Percentiles rank a stretch among this genome's conserved stretches.
Conservation (phyloP, 2,113 vertebrate genomes). For the Cavia porcellus region DNA sequence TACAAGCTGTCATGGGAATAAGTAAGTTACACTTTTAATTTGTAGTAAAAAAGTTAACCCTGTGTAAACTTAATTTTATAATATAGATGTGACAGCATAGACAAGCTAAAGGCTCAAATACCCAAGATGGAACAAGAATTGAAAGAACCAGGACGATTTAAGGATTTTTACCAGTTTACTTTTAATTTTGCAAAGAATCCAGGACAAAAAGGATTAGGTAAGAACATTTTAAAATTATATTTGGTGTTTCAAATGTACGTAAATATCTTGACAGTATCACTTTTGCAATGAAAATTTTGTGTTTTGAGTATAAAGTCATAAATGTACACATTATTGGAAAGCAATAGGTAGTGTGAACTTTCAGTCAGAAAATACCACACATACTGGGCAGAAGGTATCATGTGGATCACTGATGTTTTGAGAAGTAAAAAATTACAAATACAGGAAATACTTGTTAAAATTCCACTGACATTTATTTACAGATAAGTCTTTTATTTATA, state of each 20-base stretch:
- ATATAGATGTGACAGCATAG: slow-evolving; percentile 94
- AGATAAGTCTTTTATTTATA: background rate
- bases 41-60: slow-evolving; percentile 46
- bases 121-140: slow-evolving; percentile 95
- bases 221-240: slow-evolving; percentile 84
- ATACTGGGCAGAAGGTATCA: background rate
- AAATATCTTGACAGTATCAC: slow-evolving; percentile 65
- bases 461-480: background rate
- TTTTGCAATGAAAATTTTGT: slow-evolving; percentile 64
- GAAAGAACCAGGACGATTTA: slow-evolving; percentile 94
- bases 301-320: slow-evolving; percentile 64
- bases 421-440: background rate
- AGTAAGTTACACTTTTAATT: slow-evolving; percentile 73
- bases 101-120: slow-evolving; percentile 94
- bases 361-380: slow-evolving; percentile 16
- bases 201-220: slow-evolving; percentile 94
- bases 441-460: slow-evolving; percentile 47
- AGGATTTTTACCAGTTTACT: slow-evolving; percentile 96
- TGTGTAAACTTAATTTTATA: slow-evolving; percentile 80
- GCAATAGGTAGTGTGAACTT: background rate
- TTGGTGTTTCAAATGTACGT: slow-evolving; percentile 72
- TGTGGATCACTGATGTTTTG: background rate
- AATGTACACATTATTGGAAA: slow-evolving; percentile 52
- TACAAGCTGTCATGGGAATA: slow-evolving; percentile 65
- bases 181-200: slow-evolving; percentile 96